Conservation (phyloP, 2,797 vertebrate genomes). For the Xiphophorus birchmanni region DNA sequence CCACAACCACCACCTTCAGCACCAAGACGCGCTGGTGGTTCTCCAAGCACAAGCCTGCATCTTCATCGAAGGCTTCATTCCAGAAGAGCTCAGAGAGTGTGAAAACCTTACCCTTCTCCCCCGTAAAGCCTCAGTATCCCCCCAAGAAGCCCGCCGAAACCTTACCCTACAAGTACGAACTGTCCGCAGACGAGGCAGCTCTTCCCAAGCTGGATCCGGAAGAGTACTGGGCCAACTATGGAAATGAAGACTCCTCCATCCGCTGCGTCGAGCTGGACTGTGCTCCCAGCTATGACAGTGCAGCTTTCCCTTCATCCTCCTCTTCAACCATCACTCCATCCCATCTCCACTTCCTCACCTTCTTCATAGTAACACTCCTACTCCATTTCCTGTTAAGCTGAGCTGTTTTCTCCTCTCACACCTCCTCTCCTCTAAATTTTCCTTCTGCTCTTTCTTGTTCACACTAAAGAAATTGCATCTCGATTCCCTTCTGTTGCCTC, state of each 20-base stretch:
- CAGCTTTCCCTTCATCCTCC: slow-evolving; percentile 64
- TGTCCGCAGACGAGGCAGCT: slow-evolving; percentile 84
- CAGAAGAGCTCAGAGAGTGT: slow-evolving; percentile 77
- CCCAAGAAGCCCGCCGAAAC: slow-evolving; percentile 58
- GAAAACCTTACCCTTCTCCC: slow-evolving; percentile 76
- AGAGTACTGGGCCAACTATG: slow-evolving; percentile 90
- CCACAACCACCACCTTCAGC: slow-evolving; percentile 85
- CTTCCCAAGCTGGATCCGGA: slow-evolving; percentile 86
- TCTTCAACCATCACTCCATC: slow-evolving; percentile 40
- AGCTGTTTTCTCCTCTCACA: slow-evolving; percentile 36
- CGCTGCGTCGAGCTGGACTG: slow-evolving; percentile 83
- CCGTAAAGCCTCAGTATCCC: slow-evolving; percentile 66
- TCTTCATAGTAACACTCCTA: slow-evolving; percentile 64
- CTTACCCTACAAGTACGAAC: slow-evolving; percentile 84
- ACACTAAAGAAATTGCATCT: slow-evolving; percentile 57
- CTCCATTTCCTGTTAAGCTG: slow-evolving; percentile 81
- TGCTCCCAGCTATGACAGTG: slow-evolving; percentile 71
- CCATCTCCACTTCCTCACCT: slow-evolving; percentile 60
- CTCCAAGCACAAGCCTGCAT: slow-evolving; percentile 81
- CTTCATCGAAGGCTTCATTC: slow-evolving; percentile 76
- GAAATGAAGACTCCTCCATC: slow-evolving; percentile 85
- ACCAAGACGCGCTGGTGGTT: slow-evolving; percentile 84
- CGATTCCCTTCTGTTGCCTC: slow-evolving; percentile 61
- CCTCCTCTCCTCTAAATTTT: slow-evolving; percentile 41
- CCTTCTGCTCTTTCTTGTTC: slow-evolving; percentile 58